phyloP scores from a whole-genome alignment of 2,888 invertebrate genomes.

The Diplazon laetatorius region DNA sequence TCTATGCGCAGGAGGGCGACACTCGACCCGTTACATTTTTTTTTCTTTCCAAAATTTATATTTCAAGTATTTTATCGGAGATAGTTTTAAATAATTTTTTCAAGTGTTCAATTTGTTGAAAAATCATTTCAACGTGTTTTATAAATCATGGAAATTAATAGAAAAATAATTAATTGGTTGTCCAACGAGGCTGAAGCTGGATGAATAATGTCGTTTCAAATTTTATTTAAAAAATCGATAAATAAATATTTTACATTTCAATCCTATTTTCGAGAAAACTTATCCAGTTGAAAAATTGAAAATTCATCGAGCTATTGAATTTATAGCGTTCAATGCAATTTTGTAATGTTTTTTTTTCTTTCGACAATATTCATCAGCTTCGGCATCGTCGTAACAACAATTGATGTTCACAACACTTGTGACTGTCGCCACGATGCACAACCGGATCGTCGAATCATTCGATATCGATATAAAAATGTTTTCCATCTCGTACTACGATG shows the following conservation, averaged over 20 bases:
- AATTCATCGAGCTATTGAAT: too few species aligned
- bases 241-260: too few species aligned
- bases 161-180: too few species aligned
- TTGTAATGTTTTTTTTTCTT: background rate
- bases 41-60: background rate
- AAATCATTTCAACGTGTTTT: too few species aligned
- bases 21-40: slow-evolving; percentile 50
- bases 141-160: too few species aligned
- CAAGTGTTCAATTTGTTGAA: too few species aligned
- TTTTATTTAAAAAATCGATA: too few species aligned
- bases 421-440: slow-evolving; percentile 16
- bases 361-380: background rate
- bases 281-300: too few species aligned
- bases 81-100: too few species aligned
- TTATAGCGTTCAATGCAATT: background rate
- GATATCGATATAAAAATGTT: background rate
- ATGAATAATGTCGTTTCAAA: too few species aligned
- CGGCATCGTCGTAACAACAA: background rate
- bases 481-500: slow-evolving; percentile 7
- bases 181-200: background rate
- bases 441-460: background rate
- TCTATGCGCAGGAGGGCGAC: slow-evolving; percentile 38
- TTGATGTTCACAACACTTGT: slow-evolving; percentile 2
- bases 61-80: too few species aligned
- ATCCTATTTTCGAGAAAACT: too few species aligned